These are phyloP conservation scores for Drosophila stalkeri DNA, from an alignment of 2,888 invertebrate genomes.

Conservation along the genomic window DNA sequence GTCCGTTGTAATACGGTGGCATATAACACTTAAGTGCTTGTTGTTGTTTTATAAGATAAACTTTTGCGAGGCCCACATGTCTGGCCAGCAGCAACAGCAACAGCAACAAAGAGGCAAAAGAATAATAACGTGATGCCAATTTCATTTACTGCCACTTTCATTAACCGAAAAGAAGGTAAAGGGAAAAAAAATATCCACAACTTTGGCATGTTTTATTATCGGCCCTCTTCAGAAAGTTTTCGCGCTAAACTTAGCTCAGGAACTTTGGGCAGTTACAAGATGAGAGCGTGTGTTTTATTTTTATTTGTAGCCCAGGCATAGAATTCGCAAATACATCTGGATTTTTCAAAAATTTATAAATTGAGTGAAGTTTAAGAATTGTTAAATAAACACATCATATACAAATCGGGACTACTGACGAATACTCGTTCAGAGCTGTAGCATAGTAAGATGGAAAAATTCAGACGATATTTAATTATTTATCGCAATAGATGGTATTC, in stretches of 20 bases:
- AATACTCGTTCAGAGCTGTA: background rate
- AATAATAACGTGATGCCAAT: constrained; percentile 75
- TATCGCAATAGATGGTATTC: too few species aligned
- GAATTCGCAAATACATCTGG: constrained; percentile 7
- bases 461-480: too few species aligned
- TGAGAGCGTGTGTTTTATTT: constrained; percentile 4
- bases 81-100: constrained; percentile 25
- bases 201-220: constrained; percentile 47
- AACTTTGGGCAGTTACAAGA: constrained; percentile 30
- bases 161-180: constrained; percentile 51
- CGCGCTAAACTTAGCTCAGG: constrained; percentile 17
- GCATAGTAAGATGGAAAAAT: background rate
- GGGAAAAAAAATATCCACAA: constrained; percentile 4
- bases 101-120: constrained; percentile 32
- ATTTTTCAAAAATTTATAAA: background rate
- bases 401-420: background rate
- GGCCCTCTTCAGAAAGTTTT: constrained; percentile 40
- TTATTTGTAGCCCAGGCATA: background rate
- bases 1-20: constrained; percentile 77
- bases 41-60: constrained; percentile 81
- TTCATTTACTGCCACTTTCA: constrained; percentile 79
- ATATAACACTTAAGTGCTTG: constrained; percentile 81
- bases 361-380: background rate
- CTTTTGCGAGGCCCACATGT: constrained; percentile 68
- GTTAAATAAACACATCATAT: background rate